Percentiles rank a stretch among this genome's conserved stretches.
These are phyloP conservation scores for Apocheima hispidaria DNA, from an alignment of 2,888 invertebrate genomes.

Conservation along the genomic window DNA sequence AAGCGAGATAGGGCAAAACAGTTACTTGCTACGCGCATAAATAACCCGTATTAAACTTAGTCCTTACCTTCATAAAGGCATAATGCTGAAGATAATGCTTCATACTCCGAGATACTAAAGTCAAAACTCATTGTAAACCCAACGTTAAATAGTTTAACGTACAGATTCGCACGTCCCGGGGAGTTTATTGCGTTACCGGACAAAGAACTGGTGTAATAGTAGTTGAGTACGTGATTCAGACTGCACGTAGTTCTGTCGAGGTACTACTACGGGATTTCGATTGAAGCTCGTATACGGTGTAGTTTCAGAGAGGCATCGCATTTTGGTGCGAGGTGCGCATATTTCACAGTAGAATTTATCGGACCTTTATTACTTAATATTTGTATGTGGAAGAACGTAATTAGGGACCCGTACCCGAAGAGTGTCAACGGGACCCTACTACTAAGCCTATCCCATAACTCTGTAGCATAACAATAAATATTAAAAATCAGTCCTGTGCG, in stretches of 20 bases:
- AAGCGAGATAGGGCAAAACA: background rate
- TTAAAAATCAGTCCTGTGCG: no score
- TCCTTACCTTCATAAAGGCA: background rate
- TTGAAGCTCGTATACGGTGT: background rate
- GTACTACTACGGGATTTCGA: constrained; percentile 10
- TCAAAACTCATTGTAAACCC: constrained; percentile 11
- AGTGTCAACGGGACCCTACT: no score
- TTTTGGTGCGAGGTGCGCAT: background rate
- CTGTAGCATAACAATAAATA: no score
- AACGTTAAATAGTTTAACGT: constrained; percentile 24
- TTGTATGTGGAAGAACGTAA: no score
- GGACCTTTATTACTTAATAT: no score
- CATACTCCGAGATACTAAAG: constrained; percentile 1
- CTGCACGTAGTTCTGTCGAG: constrained; percentile 34
- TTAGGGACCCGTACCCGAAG: no score
- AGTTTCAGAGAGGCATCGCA: background rate
- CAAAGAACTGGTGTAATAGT: constrained; percentile 44
- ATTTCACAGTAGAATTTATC: background rate
- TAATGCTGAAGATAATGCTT: background rate
- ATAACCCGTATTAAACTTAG: background rate
- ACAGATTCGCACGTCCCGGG: constrained; percentile 25
- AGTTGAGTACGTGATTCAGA: constrained; percentile 40
- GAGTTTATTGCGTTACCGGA: constrained; percentile 35
- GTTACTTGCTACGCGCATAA: background rate
- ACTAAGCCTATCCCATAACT: no score